phyloP scores from a whole-genome alignment of 37 sponge, comb jelly and placozoan species.

The Oopsacas minuta region DNA sequence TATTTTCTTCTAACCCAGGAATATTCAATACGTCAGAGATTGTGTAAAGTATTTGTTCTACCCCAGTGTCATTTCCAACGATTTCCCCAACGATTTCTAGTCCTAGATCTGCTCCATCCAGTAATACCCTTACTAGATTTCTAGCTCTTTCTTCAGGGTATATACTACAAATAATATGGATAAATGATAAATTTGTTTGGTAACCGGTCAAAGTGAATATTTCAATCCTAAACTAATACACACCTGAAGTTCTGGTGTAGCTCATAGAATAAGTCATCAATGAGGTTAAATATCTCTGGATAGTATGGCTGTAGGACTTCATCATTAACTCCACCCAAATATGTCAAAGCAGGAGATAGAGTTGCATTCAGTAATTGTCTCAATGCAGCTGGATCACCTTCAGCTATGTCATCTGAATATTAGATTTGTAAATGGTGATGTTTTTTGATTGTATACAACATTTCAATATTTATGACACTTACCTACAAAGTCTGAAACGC shows the following conservation, averaged over 20 bases:
- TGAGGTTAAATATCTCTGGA: not conserved
- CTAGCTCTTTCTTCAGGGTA: not conserved
- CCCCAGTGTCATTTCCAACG: not conserved
- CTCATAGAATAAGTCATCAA: not conserved
- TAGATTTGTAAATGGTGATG: too few relatives aligned
- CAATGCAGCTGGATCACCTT: not conserved
- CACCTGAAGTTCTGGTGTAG: not conserved
- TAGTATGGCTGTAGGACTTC: not conserved
- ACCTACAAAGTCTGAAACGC: not conserved
- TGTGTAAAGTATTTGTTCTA: not conserved
- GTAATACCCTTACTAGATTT: not conserved
- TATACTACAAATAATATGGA: too few relatives aligned
- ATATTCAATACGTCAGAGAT: not conserved
- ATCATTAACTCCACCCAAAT: constrained; percentile 6
- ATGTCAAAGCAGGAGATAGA: not conserved
- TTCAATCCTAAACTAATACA: not conserved
- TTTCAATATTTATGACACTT: not conserved
- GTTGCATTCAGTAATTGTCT: not conserved
- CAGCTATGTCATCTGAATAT: too few relatives aligned
- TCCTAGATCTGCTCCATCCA: not conserved
- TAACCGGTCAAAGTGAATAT: too few relatives aligned
- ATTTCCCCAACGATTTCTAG: not conserved
- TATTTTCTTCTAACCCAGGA: not conserved
- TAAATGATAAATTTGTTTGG: too few relatives aligned
- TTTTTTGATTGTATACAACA: not conserved